These are phyloP conservation scores for Diadema setosum DNA, from an alignment of 35 echinoderm and acorn worm species.

Conservation along the genomic window DNA sequence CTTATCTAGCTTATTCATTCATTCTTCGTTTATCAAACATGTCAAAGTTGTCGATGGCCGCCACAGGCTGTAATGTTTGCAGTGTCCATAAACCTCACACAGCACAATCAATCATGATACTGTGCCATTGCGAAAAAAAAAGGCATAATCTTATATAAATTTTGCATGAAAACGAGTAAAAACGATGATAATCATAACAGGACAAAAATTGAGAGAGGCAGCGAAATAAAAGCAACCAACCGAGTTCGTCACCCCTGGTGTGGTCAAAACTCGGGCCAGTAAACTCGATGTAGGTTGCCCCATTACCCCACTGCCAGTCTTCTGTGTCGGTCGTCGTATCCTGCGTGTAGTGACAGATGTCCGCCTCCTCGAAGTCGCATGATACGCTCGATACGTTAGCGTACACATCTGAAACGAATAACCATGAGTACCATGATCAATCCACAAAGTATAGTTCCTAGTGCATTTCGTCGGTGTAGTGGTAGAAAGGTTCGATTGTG, in stretches of 20 bases:
- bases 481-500: too few relatives aligned
- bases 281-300: slow-evolving; percentile 5
- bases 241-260: slow-evolving; percentile 49
- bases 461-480: too few relatives aligned
- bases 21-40: too few relatives aligned
- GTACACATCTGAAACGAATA: not conserved
- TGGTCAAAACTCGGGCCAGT: slow-evolving; percentile 77
- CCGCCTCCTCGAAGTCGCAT: slow-evolving; percentile 82
- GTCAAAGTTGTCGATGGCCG: too few relatives aligned
- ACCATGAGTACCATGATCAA: too few relatives aligned
- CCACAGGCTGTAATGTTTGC: too few relatives aligned
- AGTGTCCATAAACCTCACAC: too few relatives aligned
- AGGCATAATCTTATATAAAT: not conserved
- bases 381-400: slow-evolving; percentile 54
- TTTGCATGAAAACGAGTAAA: not conserved
- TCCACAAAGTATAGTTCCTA: too few relatives aligned
- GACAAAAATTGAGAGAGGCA: not conserved
- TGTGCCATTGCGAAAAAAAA: not conserved
- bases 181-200: not conserved
- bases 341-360: slow-evolving; percentile 78
- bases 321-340: slow-evolving; percentile 45
- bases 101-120: not conserved
- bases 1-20: too few relatives aligned
- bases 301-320: slow-evolving; percentile 86
- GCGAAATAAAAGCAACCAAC: slow-evolving; percentile 1